Base-by-base conservation (phyloP, 1,140 invertebrate genomes). In the Alviniconcha marisindica region DNA sequence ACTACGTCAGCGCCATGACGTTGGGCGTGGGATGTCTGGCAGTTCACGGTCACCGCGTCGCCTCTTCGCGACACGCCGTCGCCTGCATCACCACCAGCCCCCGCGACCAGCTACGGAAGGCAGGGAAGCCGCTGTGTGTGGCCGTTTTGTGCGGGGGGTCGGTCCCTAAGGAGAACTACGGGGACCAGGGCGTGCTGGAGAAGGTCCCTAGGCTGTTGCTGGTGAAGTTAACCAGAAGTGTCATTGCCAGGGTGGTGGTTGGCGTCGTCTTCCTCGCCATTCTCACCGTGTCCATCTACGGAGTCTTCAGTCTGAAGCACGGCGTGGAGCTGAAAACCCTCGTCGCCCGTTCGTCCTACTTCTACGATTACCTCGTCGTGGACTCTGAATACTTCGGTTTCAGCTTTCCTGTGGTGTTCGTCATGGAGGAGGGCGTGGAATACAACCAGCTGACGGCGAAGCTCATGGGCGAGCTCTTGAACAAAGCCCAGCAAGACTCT, bases 11-110 rank as follows among this genome's bases (percentile, higher is more conserved):
- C 95, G 98, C 99, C 92, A 93, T 99, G 77, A 98, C 97, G 7
- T 98, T 99, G 94, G 98, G 99, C 93, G 96, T 96, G 18, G 97
- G 96, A 24, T 97, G 97, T 90, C 95, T 99, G 83, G 97, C 97
- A 0, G 94, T 98, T 81, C 96, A 96, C 74, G 98, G 97, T 21
- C 96, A 97, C 91, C 95, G 96, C 88, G 97, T 98, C 91, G 94
- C 96, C 83, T 95, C 44, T 1, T 56, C 31, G 7, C 42, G 77
- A 3, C 83, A 84, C 66, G 40, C 40, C 24, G 12, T 73, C 28
- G 80, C 83, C 5, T 84, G 83, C 77, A 14, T 18, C 28, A 40
- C 54, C 54, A 81, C 66, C 28, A 56, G 77, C 38, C n/a, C 77
- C 24, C 77, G 81, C 40, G 79, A 81, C 51, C 31, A 77, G 33